Percentiles rank a stretch among this genome's conserved stretches.
These are phyloP conservation scores for Epistrophe eligans DNA, from an alignment of 2,888 invertebrate species.

Conservation along the genomic window DNA sequence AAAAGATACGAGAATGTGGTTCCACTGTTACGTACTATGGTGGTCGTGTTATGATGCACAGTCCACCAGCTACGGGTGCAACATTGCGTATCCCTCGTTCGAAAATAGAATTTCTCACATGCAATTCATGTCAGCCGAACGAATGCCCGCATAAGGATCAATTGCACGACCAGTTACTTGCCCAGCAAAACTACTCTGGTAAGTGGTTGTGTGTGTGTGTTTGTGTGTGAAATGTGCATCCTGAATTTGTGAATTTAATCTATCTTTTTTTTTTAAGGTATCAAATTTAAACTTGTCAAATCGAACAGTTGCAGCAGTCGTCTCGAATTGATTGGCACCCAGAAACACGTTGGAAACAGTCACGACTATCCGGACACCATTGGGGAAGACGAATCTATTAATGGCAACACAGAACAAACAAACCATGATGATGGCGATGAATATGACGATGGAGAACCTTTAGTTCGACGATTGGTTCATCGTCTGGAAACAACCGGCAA, in stretches of 20 bases:
- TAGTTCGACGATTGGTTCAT: conserved; percentile 83
- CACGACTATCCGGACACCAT: conserved; percentile 64
- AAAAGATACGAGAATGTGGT: conserved; percentile 95
- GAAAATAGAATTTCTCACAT: conserved; percentile 81
- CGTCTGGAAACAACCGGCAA: conserved; percentile 81
- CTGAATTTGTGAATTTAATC: conserved; percentile 5
- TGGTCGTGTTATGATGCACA: conserved; percentile 90
- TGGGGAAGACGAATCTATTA: conserved; percentile 57
- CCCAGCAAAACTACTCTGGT: conserved; percentile 76
- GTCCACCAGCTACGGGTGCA: conserved; percentile 83
- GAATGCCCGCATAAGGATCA: conserved; percentile 77
- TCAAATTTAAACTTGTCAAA: conserved; percentile 92
- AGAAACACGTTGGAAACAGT: conserved; percentile 79
- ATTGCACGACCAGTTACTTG: conserved; percentile 70
- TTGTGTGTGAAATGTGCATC: too few relatives aligned
- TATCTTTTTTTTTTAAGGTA: conserved; percentile 83
- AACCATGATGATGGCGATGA: conserved; percentile 55
- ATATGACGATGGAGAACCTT: conserved; percentile 78
- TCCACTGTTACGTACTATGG: conserved; percentile 95
- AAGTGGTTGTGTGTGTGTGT: conserved; percentile 51
- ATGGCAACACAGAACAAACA: conserved; percentile 14
- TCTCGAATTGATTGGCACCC: conserved; percentile 90
- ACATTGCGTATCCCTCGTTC: conserved; percentile 84
- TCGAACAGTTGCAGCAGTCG: conserved; percentile 94
- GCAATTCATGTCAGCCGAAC: conserved; percentile 82